A percentile compares a stretch with the other conserved stretches of the same genome.
phyloP scores from a whole-genome alignment of 2,888 invertebrate species.

The Mellilla xanthometata region DNA sequence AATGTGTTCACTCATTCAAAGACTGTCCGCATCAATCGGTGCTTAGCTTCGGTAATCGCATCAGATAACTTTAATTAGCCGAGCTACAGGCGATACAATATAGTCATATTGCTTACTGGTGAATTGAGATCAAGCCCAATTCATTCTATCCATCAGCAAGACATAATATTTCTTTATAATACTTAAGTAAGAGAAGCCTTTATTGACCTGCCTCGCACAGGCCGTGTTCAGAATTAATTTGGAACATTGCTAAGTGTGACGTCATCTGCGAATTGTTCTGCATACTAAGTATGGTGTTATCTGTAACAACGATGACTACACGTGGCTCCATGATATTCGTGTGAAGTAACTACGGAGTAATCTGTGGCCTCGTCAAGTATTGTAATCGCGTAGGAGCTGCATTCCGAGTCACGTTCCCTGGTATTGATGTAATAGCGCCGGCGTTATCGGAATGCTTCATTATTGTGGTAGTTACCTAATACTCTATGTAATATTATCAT shows the following conservation, averaged over 20 bases:
- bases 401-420: slow-evolving; percentile 26
- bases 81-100: too few relatives aligned
- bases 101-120: too few relatives aligned
- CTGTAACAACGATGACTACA: slow-evolving; percentile 6
- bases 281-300: slow-evolving; percentile 5
- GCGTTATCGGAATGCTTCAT: slow-evolving; percentile 26
- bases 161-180: slow-evolving; percentile 26
- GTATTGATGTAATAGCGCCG: slow-evolving; percentile 27
- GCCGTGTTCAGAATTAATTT: slow-evolving; percentile 50
- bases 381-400: slow-evolving; percentile 17
- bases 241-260: slow-evolving; percentile 8
- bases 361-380: slow-evolving; percentile 9
- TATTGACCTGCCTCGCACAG: slow-evolving; percentile 40
- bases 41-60: too few relatives aligned
- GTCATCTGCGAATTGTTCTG: slow-evolving; percentile 1
- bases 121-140: too few relatives aligned
- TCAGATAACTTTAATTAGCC: too few relatives aligned
- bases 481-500: too few relatives aligned
- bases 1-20: too few relatives aligned
- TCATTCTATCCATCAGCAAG: slow-evolving; percentile 4
- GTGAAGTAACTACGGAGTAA: slow-evolving; percentile 2
- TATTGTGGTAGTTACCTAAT: background rate
- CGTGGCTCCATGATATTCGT: slow-evolving; percentile 2
- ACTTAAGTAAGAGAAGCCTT: slow-evolving; percentile 38
- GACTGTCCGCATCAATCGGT: too few relatives aligned